Percentiles rank a stretch among this genome's conserved stretches.
Evolutionary conservation across 1,140 invertebrate genomes (phyloP).

Genomic region (Lucilia sericata): DNA sequence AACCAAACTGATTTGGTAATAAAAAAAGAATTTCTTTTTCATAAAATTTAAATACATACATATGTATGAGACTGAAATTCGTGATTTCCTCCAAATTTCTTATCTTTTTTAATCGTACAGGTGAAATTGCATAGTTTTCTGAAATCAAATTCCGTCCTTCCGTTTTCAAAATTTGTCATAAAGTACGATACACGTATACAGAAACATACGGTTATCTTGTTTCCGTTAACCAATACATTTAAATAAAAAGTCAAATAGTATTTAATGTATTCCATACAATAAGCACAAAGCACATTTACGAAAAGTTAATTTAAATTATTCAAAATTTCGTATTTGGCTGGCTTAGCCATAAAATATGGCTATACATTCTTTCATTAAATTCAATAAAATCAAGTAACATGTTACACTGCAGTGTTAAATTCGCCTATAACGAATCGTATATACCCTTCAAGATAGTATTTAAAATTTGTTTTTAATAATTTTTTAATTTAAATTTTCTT

Average conservation of each 20-base stretch:
- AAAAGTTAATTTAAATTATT: neutral
- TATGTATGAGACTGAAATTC: neutral
- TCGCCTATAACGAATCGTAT: too few species aligned
- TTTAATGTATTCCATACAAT: neutral
- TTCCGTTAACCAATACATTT: slow-evolving; percentile 26
- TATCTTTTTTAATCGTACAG: neutral
- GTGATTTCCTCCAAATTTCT: slow-evolving; percentile 31
- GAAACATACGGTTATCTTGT: slow-evolving; percentile 5
- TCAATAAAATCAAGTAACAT: too few species aligned
- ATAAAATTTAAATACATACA: neutral
- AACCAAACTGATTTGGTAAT: neutral
- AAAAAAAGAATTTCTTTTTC: neutral
- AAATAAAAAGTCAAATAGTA: neutral
- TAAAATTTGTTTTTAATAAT: too few species aligned
- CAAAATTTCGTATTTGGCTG: neutral
- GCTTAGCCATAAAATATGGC: slow-evolving; percentile 30
- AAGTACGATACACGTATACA: neutral
- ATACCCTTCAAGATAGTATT: too few species aligned
- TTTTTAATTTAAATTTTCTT: too few species aligned
- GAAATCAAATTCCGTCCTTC: neutral
- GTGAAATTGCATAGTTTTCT: neutral
- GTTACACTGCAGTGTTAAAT: too few species aligned
- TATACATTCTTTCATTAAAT: neutral
- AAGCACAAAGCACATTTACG: neutral
- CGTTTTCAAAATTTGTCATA: neutral